phyloP scores from a whole-genome alignment of 2,888 invertebrate genomes.

The Melangyna quadrimaculata region DNA sequence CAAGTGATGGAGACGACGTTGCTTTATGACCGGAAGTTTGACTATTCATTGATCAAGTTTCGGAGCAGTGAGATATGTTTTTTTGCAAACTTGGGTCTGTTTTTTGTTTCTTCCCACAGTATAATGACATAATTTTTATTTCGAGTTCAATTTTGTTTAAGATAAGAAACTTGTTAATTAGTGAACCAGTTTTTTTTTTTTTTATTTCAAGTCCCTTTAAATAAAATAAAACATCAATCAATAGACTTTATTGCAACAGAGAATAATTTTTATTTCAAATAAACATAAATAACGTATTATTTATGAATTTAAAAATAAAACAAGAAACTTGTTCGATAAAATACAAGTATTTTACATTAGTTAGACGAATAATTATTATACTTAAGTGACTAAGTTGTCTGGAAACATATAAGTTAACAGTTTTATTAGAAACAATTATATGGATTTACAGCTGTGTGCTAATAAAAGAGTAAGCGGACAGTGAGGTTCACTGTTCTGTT shows the following conservation, averaged over 20 bases:
- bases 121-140: conserved; percentile 47
- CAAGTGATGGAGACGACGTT: conserved; percentile 12
- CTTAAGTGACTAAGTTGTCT: background rate
- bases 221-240: background rate
- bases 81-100: background rate
- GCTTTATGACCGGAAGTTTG: conserved; percentile 38
- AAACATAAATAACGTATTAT: background rate
- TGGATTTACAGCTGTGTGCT: background rate
- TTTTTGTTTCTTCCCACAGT: background rate
- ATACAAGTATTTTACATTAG: background rate
- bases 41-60: conserved; percentile 13
- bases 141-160: background rate
- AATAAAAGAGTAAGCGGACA: background rate
- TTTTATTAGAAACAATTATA: background rate
- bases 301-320: background rate
- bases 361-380: background rate
- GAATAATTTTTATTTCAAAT: background rate
- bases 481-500: too few species aligned
- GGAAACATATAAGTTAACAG: background rate
- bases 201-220: background rate
- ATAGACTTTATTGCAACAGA: background rate
- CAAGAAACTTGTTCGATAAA: background rate
- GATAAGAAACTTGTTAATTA: conserved; percentile 32
- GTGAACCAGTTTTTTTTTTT: background rate
- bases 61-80: background rate